Evolutionary conservation across 2,113 vertebrate genomes (phyloP), one percentile per base, ranked within the genome.

Genomic region (mouse (Mus musculus)): DNA sequence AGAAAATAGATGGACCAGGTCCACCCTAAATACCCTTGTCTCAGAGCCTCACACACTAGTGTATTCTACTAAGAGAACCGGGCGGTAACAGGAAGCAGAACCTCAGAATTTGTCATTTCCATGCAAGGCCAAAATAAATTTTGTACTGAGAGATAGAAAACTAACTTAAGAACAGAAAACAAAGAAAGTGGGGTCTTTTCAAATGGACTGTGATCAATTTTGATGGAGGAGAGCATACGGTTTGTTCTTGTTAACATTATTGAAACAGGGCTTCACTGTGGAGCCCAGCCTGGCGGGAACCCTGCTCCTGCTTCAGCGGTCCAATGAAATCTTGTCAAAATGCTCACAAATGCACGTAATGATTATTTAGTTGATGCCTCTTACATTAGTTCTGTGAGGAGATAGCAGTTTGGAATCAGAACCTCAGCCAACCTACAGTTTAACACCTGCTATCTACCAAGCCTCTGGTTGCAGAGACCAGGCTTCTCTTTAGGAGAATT

Each of bases 111-210:
- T 26, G 87, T 11, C 63, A 85, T 52, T 92, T 90, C 46, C 2
- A 72, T 49, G 49, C 12, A 17, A 78, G 63, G 16, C 16, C 6
- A 91, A 80, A n/a, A 61, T 24, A 19, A 16, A 39, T 65, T 81
- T 69, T 75, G 10, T 87, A 88, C 54, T 87, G 39, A 76, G 59
- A 75, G 87, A 61, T 46, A 84, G 67, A 91, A 94, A 87, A 86
- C 17, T 95, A 9, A 5, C 88, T 92, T 65, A 36, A 81, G 33
- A 33, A 65, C 39, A 52, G 67, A 9, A 91, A 94, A 77, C 54
- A 89, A 77, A 54, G 36, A 87, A 61, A 90, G 65, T 85, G 56
- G 22, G 1, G 20, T 56, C 4, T 95, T 95, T 95, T 86, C 59
- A 80, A 65, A 89, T 91, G 49, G 78, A 88, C 24, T 88, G 30